Evolutionary conservation across 1,140 invertebrate species (phyloP), one percentile per base, ranked within the genome.

Genomic region (Drosophila pandora): DNA sequence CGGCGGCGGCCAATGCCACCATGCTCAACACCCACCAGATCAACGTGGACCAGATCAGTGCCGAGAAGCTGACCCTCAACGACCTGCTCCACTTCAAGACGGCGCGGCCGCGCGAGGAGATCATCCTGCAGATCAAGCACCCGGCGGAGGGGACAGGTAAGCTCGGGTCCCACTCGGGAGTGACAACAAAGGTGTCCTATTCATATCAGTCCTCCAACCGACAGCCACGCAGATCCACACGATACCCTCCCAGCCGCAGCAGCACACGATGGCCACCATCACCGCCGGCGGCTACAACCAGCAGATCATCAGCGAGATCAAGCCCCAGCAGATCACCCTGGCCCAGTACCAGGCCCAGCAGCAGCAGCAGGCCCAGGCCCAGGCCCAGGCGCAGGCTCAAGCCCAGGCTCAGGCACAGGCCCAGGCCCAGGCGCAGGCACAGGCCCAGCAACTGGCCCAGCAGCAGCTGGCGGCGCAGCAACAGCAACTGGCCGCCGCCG

Each of bases 251-350:
- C 90, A 90, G 52, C 67, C 77, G 56, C 85, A 89, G 48, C 90
- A 91, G 48, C 90, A 91, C 53, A 90, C 90, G 9, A 90, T 91
- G 77, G 90, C 90, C 17, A 90, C 90, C 1, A 90, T 91, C n/a
- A 90, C 90, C 2, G 85, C 90, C 4, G 81, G 83, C 17, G 75
- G 85, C 41, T 91, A 91, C 59, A 91, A 91, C 57, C 90, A 91
- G 57, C 90, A 91, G 58, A 91, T 91, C 45, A 91, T 91, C 43
- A 91, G 90, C 50, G 90, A 91, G 48, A 91, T 91, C 13, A 91
- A 91, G 58, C 90, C 90, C 2, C 90, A 91, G 56, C 90, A 91
- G 62, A 91, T 91, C n/a, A 91, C 90, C 2, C 49, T 91, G 45
- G 90, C 90, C 7, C 90, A 91, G 45, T 91, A 91, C 41, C 90